Base-by-base conservation (phyloP, 2,797 vertebrate genomes). In the Periophthalmus magnuspinnatus region DNA sequence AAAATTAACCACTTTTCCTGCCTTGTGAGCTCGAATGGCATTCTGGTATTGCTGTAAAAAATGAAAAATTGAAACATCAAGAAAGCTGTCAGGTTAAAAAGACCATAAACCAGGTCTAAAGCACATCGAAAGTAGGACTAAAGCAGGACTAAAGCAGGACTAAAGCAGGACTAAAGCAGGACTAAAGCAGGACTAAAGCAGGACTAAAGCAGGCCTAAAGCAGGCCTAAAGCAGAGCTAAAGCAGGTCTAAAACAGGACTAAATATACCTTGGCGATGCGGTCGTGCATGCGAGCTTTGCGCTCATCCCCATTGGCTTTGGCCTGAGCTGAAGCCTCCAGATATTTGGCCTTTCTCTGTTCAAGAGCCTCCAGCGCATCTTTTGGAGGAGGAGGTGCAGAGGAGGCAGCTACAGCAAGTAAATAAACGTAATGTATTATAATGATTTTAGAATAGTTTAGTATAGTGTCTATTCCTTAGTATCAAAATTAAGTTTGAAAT, bases 231-330 rank as follows among this genome's bases (percentile, higher is more conserved):
- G 0, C 50, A 52, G 50, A 19, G n/a, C 50, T 52, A 5, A 52
- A 52, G 6, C 19, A 21, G 50, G n/a, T n/a, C 50, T 52, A 1
- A 52, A 48, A 14, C 5, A 47, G 45, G 7, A 2, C 6, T 38
- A 6, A 38, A 38, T 41, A 45, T 16, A 98, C 97, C 96, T 98
- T 97, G 72, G 94, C 95, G 41, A 99, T 97, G 57, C 97, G 95
- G 47, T 97, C 96, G 0, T 99, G 95, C 97, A 98, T 99, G 60
- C 97, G 94, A 71, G 95, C 93, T 82, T 98, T 99, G 71, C 97
- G 94, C 3, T 96, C 95, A 0, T 98, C 94, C 6, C 97, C 96
- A 0, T 77, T 84, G n/a, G 93, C 90, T 89, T 94, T 96, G 50
- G 97, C 97, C 88, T 98, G 96, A 76, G 86, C 80, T 5, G 93